Evolutionary conservation across 2,888 invertebrate genomes (phyloP), one percentile per base, ranked within the genome.

Genomic region (Hirtodrosophila confusa): DNA sequence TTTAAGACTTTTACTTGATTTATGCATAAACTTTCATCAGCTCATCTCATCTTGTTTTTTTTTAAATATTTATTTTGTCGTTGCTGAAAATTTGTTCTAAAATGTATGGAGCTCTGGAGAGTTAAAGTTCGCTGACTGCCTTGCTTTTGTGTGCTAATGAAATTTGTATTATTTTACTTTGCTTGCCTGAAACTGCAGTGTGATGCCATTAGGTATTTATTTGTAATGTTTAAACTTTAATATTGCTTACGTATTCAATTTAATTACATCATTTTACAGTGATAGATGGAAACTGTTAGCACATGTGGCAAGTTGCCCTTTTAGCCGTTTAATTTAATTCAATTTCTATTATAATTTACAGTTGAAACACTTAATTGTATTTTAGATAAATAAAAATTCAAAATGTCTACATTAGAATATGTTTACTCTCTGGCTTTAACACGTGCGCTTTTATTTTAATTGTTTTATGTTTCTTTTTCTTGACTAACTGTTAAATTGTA

Each of bases 1-100:
- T 86, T 86, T 79, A 86, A 85, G 80, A 85, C 69, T 85, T 79
- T 77, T 79, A 71, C 51, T 85, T 75, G 75, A 86, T 80, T 85
- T 77, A 86, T 78, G 78, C 77, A 77, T 78, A 80, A 80, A 80
- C 75, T 69, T 70, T 67, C 63, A 56, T 58, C 65, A 71, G 68
- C 63, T 56, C 40, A 39, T 45, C 51, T 68, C 48, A 49, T 56
- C 57, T 66, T 45, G 3, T 61, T 69, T 53, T 44, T 12, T 12
- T 39, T 60, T 27, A 11, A 5, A 55, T 37, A 37, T 51, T 61
- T 37, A 31, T 54, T 58, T 47, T 40, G 12, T 23, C 47, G 50
- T 35, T 62, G 55, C 43, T 68, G 70, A 62, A 83, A 80, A 78
- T 82, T 78, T 80, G 64, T 61, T 76, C 79, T 80, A 82, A 82